phyloP scores from a whole-genome alignment of 1,140 invertebrate species.

The Lucilia sericata region DNA sequence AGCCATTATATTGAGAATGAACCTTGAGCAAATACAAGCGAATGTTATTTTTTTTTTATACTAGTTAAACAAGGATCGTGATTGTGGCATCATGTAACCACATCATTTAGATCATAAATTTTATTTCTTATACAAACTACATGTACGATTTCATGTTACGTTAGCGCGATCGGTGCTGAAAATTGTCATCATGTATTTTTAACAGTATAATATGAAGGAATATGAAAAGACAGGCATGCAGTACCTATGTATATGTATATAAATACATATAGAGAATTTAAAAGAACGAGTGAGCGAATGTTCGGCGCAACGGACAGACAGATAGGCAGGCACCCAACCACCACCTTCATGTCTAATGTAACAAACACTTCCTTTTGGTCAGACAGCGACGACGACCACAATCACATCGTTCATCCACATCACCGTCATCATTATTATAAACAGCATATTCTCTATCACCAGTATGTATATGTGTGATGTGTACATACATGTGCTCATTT shows the following conservation, averaged over 20 bases:
- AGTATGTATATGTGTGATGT: constrained; percentile 2
- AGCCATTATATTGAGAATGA: not conserved
- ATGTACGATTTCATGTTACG: constrained; percentile 43
- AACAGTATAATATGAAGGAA: constrained; percentile 17
- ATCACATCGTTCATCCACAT: constrained; percentile 15
- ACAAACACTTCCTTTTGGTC: constrained; percentile 21
- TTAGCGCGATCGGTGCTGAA: constrained; percentile 43
- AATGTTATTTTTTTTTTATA: constrained; percentile 19
- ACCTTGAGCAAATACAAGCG: constrained; percentile 14
- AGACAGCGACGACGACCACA: constrained; percentile 1
- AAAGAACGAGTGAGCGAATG: not conserved
- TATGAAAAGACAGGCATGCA: not conserved
- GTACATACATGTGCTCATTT: constrained; percentile 16
- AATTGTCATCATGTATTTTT: constrained; percentile 39
- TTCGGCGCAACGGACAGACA: not conserved
- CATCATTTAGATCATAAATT: constrained; percentile 44
- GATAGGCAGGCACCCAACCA: constrained; percentile 2
- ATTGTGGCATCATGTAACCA: constrained; percentile 43
- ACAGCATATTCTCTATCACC: not conserved
- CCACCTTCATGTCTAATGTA: constrained; percentile 32
- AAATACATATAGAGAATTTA: not conserved
- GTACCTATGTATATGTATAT: not conserved
- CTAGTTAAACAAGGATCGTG: constrained; percentile 32
- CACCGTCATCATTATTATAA: not conserved
- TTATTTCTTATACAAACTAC: constrained; percentile 37